A percentile compares a stretch with the other conserved stretches of the same genome.
phyloP scores from a whole-genome alignment of 2,113 vertebrate genomes.

The Amia ocellicauda region DNA sequence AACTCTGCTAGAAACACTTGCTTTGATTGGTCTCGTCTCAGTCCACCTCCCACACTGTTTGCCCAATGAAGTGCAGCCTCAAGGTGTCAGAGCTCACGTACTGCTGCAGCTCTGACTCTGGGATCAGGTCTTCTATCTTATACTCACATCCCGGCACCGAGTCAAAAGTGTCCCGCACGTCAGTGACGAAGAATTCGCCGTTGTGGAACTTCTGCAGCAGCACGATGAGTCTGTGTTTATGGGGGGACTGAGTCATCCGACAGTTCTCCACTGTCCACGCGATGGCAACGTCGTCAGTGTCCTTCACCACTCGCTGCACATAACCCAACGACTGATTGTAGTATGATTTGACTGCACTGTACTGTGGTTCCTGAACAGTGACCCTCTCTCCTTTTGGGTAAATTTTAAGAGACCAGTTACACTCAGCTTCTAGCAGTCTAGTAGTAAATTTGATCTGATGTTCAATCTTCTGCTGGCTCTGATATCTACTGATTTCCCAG shows the following conservation, averaged over 20 bases:
- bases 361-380: background rate
- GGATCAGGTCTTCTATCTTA: conserved; percentile 2
- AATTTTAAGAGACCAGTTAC: background rate
- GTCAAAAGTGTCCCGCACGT: background rate
- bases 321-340: background rate
- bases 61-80: conserved; percentile 1
- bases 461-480: background rate
- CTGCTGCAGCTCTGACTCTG: background rate
- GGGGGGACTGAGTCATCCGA: background rate
- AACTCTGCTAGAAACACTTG: too few species aligned
- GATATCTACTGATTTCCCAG: background rate
- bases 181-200: background rate
- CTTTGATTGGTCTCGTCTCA: too few species aligned
- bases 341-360: too few species aligned
- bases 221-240: conserved; percentile 2
- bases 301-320: background rate
- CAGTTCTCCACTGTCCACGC: background rate
- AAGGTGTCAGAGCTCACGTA: background rate
- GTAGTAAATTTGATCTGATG: background rate
- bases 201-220: conserved; percentile 1
- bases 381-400: background rate
- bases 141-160: background rate
- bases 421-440: background rate
- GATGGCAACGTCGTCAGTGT: background rate
- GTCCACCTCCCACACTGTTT: conserved; percentile 8